Evolutionary conservation across 2,888 invertebrate species (phyloP), one percentile per base, ranked within the genome.

Genomic region (Hydriomena furcata): DNA sequence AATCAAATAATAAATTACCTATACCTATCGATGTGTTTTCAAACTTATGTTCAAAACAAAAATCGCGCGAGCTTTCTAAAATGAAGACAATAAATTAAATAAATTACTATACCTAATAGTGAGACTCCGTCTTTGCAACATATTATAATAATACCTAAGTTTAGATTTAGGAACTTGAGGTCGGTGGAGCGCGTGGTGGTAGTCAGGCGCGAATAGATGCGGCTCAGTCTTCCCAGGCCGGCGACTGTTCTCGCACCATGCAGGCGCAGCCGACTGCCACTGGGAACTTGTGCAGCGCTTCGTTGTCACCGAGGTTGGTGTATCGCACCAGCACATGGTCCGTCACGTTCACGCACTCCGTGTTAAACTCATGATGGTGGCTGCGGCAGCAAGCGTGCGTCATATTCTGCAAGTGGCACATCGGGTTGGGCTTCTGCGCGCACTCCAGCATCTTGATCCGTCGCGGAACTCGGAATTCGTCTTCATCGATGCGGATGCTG

Each of bases 211-310:
- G 42, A 3, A 7, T 7, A 24, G 60, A 64, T 11, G 23, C 80
- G 74, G 66, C 83, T 32, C 47, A 35, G 57, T 50, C 56, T 49
- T 60, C 65, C 61, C 31, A 42, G 55, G 74, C 75, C 30, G 10
- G 17, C 38, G 69, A 58, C 49, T 61, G 61, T 61, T 71, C 63
- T 57, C 70, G 67, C 60, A 86, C 74, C 69, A 86, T 75, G 77
- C 89, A 89, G 28, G 79, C 66, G 82, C 89, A 89, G 67, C 89
- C 89, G 52, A 89, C 86, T 7, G 79, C 65, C 67, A 88, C 87
- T 52, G 70, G 68, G 55, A 69, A 52, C 42, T 64, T 50, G n/a
- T 35, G 23, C 34, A 50, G 55, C 48, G 53, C 41, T 45, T 66
- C 64, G 49, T 10, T 44, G 38, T 54, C 54, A 28, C 48, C 55